Percentiles rank a stretch among this genome's conserved stretches.
Evolutionary conservation across 2,888 invertebrate species (phyloP).

Genomic region (Ichneumoninae sp.): DNA sequence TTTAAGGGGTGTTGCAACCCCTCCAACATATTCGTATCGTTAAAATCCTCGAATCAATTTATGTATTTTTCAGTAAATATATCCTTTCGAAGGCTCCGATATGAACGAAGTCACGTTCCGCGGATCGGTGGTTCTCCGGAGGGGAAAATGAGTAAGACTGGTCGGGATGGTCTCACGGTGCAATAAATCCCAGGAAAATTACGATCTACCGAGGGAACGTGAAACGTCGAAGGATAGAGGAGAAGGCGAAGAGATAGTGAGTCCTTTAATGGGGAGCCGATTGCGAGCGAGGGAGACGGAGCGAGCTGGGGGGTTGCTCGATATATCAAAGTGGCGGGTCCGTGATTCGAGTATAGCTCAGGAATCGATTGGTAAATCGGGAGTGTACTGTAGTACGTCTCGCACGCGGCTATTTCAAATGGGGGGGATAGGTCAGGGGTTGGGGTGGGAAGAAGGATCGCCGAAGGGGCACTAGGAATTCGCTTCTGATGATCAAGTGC

Average conservation of each 20-base stretch:
- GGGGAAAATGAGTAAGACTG: conserved; percentile 2
- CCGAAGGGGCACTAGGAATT: conserved; percentile 51
- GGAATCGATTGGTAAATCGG: conserved; percentile 57
- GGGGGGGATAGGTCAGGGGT: not conserved
- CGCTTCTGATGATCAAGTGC: conserved; percentile 44
- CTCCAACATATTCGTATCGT: too few relatives aligned
- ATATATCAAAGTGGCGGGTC: conserved; percentile 62
- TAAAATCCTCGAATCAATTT: not conserved
- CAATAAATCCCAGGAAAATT: conserved; percentile 56
- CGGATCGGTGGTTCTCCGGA: not conserved
- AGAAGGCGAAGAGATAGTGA: conserved; percentile 30
- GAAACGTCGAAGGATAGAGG: not conserved
- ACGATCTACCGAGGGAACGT: conserved; percentile 16
- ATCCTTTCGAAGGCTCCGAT: not conserved
- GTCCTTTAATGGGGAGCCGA: conserved; percentile 47
- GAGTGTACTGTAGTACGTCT: conserved; percentile 24
- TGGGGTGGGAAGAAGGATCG: conserved; percentile 27
- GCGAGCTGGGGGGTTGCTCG: conserved; percentile 41
- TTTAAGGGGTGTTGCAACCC: too few relatives aligned
- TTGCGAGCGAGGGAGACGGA: conserved; percentile 34
- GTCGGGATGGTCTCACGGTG: conserved; percentile 41
- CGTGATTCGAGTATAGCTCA: conserved; percentile 57
- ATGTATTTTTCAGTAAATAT: not conserved
- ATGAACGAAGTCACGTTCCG: conserved; percentile 24
- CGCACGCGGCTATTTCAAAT: conserved; percentile 45